A percentile compares a stretch with the other conserved stretches of the same genome.
phyloP scores from a whole-genome alignment of 2,113 vertebrate genomes.

The Chaetops frenatus region DNA sequence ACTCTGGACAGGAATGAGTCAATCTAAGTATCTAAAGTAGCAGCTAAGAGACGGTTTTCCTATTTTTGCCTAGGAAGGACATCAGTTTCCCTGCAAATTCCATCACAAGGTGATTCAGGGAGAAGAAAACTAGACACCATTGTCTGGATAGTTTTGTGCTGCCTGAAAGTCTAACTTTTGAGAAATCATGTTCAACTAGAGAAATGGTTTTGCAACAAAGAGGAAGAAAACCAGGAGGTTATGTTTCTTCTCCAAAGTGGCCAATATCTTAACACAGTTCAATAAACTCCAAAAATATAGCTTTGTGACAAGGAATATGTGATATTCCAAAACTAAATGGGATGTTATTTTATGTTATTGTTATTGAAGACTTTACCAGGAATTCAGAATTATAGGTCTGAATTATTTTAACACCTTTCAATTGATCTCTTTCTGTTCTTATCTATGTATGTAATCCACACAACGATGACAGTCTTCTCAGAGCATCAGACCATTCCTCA shows the following conservation, averaged over 20 bases:
- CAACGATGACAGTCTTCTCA: neutral
- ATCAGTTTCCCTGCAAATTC: neutral
- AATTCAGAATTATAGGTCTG: neutral
- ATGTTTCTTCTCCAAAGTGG: neutral
- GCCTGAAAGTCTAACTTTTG: neutral
- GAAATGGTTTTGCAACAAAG: neutral
- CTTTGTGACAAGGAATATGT: neutral
- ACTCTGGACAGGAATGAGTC: neutral
- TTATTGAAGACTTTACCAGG: neutral
- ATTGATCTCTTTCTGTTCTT: neutral
- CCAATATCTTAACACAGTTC: neutral
- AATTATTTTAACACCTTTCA: neutral
- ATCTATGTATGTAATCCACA: neutral
- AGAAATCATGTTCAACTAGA: neutral
- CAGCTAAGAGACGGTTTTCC: neutral
- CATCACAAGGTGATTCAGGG: neutral
- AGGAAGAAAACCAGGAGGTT: neutral
- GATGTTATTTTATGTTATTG: no score
- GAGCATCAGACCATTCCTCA: neutral
- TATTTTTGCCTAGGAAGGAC: neutral
- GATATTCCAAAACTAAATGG: neutral
- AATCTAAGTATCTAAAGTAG: neutral
- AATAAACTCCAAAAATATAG: neutral
- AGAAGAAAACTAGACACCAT: neutral
- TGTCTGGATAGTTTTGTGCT: neutral